Percentiles rank a stretch among this genome's conserved stretches.
phyloP scores from a whole-genome alignment of 2,797 vertebrate genomes.

The Schizopygopsis pylzovi region DNA sequence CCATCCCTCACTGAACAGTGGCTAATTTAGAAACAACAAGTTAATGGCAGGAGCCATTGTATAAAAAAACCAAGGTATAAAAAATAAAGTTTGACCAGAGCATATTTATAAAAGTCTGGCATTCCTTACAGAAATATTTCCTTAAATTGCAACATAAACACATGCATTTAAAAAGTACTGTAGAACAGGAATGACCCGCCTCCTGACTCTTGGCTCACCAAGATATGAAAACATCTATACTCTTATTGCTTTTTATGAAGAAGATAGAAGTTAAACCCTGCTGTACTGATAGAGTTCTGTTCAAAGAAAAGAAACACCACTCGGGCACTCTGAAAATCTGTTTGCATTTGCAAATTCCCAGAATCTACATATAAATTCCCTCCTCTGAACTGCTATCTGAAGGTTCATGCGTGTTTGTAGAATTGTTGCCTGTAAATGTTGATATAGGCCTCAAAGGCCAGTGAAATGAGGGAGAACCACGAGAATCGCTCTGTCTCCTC shows the following conservation, averaged over 20 bases:
- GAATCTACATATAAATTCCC: conserved; percentile 26
- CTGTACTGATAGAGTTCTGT: conserved; percentile 2
- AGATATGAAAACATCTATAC: conserved; percentile 35
- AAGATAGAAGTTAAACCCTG: background rate
- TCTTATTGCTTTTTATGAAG: conserved; percentile 13
- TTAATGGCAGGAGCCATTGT: background rate
- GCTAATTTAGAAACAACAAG: background rate
- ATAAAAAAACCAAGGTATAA: background rate
- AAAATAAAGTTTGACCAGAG: background rate
- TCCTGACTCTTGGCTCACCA: conserved; percentile 11
- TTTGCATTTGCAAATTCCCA: conserved; percentile 29
- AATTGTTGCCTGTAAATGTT: conserved; percentile 41
- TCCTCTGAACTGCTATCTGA: conserved; percentile 35
- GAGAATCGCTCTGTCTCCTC: conserved; percentile 48
- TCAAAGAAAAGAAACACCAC: conserved; percentile 4
- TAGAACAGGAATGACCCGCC: background rate
- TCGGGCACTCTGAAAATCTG: background rate
- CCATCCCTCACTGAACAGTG: background rate
- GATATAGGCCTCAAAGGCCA: conserved; percentile 18
- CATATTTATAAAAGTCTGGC: background rate
- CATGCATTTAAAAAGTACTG: background rate
- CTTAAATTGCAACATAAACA: background rate
- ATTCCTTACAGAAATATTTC: background rate
- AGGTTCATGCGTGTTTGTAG: conserved; percentile 16
- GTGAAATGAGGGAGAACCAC: background rate